A percentile compares a stretch with the other conserved stretches of the same genome.
Conservation (phyloP, 2,113 vertebrate species). For the Rhinolophus ferrumequinum region DNA sequence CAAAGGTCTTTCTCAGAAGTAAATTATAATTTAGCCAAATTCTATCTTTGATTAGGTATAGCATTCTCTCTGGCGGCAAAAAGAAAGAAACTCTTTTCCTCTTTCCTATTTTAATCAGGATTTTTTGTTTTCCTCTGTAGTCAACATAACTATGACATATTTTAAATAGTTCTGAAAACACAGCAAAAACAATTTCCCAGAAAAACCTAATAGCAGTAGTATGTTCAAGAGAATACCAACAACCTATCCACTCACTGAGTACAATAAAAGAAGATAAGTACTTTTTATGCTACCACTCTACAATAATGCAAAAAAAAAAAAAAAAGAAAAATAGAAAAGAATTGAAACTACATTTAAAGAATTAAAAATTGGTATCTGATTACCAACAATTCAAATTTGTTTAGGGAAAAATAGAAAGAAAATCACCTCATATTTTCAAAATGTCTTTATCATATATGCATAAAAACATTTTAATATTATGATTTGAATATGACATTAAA, state of each 20-base stretch:
- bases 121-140: not conserved
- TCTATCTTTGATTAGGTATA: not conserved
- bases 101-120: not conserved
- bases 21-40: not conserved
- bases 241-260: not conserved
- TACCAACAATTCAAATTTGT: not conserved
- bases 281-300: not conserved
- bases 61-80: not conserved
- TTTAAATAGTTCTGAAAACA: not conserved
- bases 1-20: not conserved
- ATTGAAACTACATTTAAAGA: not conserved
- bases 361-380: not conserved
- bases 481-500: not conserved
- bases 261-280: not conserved
- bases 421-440: not conserved
- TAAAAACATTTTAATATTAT: not conserved
- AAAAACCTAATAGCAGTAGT: not conserved
- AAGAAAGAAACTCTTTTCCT: not conserved
- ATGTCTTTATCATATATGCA: not conserved
- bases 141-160: not conserved
- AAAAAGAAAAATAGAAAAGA: not conserved
- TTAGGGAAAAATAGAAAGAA: not conserved
- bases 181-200: not conserved
- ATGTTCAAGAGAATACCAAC: not conserved
- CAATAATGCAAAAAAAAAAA: not conserved